A percentile compares a stretch with the other conserved stretches of the same genome.
phyloP scores from a whole-genome alignment of 2,113 vertebrate species.

The Hystrix brachyura region DNA sequence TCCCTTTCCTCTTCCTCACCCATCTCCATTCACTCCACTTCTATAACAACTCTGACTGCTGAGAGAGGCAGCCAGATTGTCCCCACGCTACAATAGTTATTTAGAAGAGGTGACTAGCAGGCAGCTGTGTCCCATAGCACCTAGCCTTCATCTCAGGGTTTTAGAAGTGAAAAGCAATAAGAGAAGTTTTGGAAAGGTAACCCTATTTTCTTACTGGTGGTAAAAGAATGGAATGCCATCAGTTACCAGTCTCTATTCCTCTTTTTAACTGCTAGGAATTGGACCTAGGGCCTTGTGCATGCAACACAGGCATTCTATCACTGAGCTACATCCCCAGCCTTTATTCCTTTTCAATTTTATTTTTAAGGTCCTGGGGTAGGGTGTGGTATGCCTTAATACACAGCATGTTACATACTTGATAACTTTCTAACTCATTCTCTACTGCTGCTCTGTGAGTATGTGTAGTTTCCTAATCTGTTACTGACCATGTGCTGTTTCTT shows the following conservation, averaged over 20 bases:
- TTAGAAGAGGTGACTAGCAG: neutral
- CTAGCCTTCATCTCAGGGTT: neutral
- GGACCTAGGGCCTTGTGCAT: no score
- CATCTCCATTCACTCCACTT: neutral
- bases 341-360: neutral
- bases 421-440: constrained; percentile 33
- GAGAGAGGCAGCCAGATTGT: neutral
- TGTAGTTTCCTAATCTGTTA: neutral
- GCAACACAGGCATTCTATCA: neutral
- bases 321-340: neutral
- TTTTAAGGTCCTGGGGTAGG: neutral
- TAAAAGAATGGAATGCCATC: neutral
- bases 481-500: neutral
- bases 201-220: neutral
- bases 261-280: neutral
- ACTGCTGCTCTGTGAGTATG: neutral
- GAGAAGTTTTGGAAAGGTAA: neutral
- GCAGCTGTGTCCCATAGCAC: neutral
- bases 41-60: neutral
- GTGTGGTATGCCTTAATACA: neutral
- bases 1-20: no score
- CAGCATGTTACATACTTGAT: neutral
- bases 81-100: neutral
- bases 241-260: neutral
- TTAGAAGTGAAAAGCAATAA: constrained; percentile 15